Percentiles rank a stretch among this genome's conserved stretches.
phyloP scores from a whole-genome alignment of 2,888 invertebrate genomes.

The Aelia acuminata region DNA sequence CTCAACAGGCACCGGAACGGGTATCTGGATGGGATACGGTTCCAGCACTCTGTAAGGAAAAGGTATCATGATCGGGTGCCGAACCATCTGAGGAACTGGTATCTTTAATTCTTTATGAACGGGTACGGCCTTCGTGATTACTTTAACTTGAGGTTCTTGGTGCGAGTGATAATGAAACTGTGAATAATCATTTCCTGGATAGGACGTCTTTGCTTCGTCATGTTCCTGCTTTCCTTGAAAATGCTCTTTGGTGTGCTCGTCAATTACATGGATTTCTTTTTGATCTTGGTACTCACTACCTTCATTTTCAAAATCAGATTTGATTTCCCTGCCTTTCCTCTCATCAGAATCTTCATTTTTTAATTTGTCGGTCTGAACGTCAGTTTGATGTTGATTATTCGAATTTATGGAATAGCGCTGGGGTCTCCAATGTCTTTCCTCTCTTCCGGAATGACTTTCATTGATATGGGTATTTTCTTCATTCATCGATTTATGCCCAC shows the following conservation, averaged over 20 bases:
- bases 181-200: background rate
- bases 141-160: conserved; percentile 61
- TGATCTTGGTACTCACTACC: background rate
- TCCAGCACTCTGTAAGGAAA: conserved; percentile 65
- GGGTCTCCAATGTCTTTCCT: background rate
- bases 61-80: conserved; percentile 65
- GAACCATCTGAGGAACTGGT: conserved; percentile 63
- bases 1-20: conserved; percentile 67
- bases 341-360: background rate
- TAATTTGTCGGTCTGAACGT: background rate
- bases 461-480: background rate
- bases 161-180: background rate
- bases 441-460: background rate
- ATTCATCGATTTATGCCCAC: background rate
- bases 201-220: background rate
- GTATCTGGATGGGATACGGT: conserved; percentile 66
- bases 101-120: conserved; percentile 62
- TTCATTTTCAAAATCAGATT: background rate
- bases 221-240: background rate
- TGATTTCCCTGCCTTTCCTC: conserved; percentile 42
- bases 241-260: background rate
- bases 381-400: background rate
- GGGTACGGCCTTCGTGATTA: conserved; percentile 62
- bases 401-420: background rate
- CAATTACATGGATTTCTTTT: no score